These are phyloP conservation scores for Parelbella ahira DNA, from an alignment of 2,888 invertebrate species.

Conservation along the genomic window DNA sequence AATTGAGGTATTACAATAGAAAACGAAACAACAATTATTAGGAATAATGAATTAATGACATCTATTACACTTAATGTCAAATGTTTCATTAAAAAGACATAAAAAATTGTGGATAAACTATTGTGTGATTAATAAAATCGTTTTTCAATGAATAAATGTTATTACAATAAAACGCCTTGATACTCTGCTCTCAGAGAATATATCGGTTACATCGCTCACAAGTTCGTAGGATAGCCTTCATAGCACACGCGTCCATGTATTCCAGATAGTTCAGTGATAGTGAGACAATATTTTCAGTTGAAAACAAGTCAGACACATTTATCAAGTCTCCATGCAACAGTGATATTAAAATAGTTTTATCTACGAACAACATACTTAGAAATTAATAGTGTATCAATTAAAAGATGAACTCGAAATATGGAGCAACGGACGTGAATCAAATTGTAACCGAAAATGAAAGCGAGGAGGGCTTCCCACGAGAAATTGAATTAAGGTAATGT, in stretches of 20 bases:
- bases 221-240: conserved; percentile 53
- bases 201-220: no score
- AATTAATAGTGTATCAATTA: conserved; percentile 11
- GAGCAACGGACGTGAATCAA: conserved; percentile 54
- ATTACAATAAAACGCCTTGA: no score
- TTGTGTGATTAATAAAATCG: no score
- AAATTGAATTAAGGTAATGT: conserved; percentile 56
- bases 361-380: not conserved
- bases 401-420: conserved; percentile 64
- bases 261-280: conserved; percentile 22
- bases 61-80: no score
- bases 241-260: conserved; percentile 55
- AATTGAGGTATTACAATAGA: no score
- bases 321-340: conserved; percentile 1
- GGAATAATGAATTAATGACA: no score
- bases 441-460: conserved; percentile 45
- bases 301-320: conserved; percentile 11
- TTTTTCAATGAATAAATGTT: no score
- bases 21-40: no score
- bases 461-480: conserved; percentile 41
- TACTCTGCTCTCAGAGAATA: no score
- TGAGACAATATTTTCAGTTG: conserved; percentile 17
- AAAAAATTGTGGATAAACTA: no score
- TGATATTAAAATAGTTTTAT: not conserved
- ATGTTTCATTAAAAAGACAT: no score